These are phyloP conservation scores for Melanotaenia duboulayi DNA, from an alignment of 2,113 vertebrate genomes.

Conservation along the genomic window DNA sequence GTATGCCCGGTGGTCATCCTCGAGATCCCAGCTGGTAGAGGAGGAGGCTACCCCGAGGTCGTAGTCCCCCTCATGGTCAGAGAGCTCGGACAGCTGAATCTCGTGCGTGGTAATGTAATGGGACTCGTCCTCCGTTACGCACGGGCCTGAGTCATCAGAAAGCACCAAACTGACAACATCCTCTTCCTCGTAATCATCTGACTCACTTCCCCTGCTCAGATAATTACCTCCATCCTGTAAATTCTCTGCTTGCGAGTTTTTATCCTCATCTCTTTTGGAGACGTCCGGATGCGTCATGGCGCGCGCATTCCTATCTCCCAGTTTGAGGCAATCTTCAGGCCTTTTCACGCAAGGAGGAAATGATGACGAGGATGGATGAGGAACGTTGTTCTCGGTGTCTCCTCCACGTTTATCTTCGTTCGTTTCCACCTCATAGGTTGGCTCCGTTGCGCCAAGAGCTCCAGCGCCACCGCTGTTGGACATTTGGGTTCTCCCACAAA, in stretches of 20 bases:
- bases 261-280: constrained; percentile 41
- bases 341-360: not conserved
- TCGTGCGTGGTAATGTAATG: constrained; percentile 96
- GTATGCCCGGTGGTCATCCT: constrained; percentile 89
- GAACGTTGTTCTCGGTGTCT: accelerated
- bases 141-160: constrained; percentile 54
- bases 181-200: constrained; percentile 61
- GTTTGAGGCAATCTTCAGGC: not conserved
- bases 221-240: constrained; percentile 51
- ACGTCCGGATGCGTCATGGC: not conserved
- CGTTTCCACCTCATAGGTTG: not conserved
- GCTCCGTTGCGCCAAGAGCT: constrained; percentile 10
- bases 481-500: constrained; percentile 43
- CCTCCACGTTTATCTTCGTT: not conserved
- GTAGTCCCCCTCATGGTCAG: constrained; percentile 87
- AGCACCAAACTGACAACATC: constrained; percentile 66
- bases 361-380: not conserved
- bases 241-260: constrained; percentile 67
- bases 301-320: constrained; percentile 1
- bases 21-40: constrained; percentile 87
- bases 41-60: constrained; percentile 87
- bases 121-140: constrained; percentile 82
- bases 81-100: constrained; percentile 92
- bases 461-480: constrained; percentile 20
- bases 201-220: constrained; percentile 61